A percentile compares a stretch with the other conserved stretches of the same genome.
Conservation (phyloP, 2,113 vertebrate genomes). For the Pica pica region DNA sequence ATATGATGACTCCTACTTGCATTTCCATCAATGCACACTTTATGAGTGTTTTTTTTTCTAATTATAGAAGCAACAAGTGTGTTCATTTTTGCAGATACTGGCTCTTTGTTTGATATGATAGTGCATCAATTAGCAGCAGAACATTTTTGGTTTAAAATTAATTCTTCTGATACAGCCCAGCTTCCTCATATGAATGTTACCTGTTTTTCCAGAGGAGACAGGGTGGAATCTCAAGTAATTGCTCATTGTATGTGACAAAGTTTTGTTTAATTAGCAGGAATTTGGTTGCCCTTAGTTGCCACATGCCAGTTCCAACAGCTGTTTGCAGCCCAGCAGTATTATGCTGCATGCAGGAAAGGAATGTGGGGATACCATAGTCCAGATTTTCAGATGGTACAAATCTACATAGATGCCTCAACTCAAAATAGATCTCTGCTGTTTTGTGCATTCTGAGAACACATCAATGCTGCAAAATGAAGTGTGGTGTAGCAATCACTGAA, state of each 20-base stretch:
- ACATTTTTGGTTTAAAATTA: not conserved
- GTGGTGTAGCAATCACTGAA: not conserved
- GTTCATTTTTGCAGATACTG: not conserved
- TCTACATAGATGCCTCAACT: not conserved
- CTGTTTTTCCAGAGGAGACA: not conserved
- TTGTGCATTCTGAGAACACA: not conserved
- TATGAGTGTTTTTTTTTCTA: not conserved
- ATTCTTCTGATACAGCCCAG: not conserved
- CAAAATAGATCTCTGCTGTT: slow-evolving; percentile 1
- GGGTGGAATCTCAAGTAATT: not conserved
- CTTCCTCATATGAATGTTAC: not conserved
- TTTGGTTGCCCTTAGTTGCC: not conserved
- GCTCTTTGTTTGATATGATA: not conserved
- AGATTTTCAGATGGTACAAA: slow-evolving; percentile 27
- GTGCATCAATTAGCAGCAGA: not conserved
- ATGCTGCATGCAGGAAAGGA: not conserved
- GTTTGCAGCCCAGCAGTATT: not conserved
- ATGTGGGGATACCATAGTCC: not conserved
- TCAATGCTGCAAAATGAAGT: not conserved
- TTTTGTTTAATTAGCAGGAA: not conserved
- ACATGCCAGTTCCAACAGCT: slow-evolving; percentile 16
- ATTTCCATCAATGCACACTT: not conserved
- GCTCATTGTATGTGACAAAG: not conserved
- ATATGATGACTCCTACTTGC: not conserved
- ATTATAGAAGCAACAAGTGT: not conserved